Percentiles rank a stretch among this genome's conserved stretches.
These are phyloP conservation scores for Bufo bufo DNA, from an alignment of 2,113 vertebrate species.

Conservation along the genomic window DNA sequence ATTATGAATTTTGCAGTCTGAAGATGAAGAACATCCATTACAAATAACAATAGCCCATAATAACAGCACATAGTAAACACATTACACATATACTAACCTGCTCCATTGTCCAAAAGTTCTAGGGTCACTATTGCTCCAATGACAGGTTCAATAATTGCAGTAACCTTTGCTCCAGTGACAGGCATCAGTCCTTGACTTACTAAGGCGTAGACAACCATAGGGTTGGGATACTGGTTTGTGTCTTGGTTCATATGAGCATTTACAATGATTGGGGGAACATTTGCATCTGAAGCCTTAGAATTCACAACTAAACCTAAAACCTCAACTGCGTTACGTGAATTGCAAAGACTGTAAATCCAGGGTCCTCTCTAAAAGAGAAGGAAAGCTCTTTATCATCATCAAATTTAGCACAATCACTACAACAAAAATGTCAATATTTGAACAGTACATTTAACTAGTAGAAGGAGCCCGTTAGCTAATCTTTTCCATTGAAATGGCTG, in stretches of 20 bases:
- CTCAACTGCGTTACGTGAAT: constrained; percentile 54
- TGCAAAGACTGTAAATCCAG: constrained; percentile 69
- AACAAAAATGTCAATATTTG: no score
- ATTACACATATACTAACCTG: constrained; percentile 63
- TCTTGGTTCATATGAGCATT: constrained; percentile 62
- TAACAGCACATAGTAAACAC: neutral
- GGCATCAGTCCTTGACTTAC: constrained; percentile 73
- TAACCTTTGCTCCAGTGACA: constrained; percentile 69
- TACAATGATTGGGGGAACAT: constrained; percentile 63
- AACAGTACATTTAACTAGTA: no score
- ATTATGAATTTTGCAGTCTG: neutral
- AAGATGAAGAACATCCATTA: neutral
- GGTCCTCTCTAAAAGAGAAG: constrained; percentile 62
- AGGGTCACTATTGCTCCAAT: constrained; percentile 48
- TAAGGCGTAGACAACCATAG: constrained; percentile 68
- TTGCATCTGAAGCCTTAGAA: constrained; percentile 61
- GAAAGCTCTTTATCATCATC: neutral
- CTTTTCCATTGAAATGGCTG: no score
- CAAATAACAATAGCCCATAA: neutral
- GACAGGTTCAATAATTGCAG: constrained; percentile 64
- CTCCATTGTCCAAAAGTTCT: constrained; percentile 70
- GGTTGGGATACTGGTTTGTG: constrained; percentile 56
- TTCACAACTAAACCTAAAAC: constrained; percentile 65
- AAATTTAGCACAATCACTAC: no score
- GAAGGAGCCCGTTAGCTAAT: no score